Evolutionary conservation across 2,888 invertebrate species (phyloP), one percentile per base, ranked within the genome.

Genomic region (Leistus spinibarbis): DNA sequence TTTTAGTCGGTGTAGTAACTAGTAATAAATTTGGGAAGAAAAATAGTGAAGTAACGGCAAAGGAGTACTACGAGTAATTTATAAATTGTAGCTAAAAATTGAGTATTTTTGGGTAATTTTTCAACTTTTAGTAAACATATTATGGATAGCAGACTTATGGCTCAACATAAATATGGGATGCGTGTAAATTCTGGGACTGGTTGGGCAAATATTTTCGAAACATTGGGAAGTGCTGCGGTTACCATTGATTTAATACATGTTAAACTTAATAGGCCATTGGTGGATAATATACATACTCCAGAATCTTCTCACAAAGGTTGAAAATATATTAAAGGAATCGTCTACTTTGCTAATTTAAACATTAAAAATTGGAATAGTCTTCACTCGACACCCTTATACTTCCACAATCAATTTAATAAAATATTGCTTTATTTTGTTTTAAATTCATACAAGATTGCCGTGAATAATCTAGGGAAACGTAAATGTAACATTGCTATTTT

Each of bases 231-330:
- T 78, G 92, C 92, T 0, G 90, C 91, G 0, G 90, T 89, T 0
- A 88, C 86, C 3, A 90, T 93, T 79, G 93, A 94, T 82, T 83
- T 94, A 76, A 82, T 93, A 7, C 90, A 92, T 80, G 89, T 90
- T 1, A 92, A 91, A 79, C 90, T 91, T 0, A 89, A 88, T 77
- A 88, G 90, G 69, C 85, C 90, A 13, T 87, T 90, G 19, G 88
- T 90, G 79, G 87, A 92, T 16, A 86, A 87, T 78, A 84, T 86
- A 79, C 84, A 86, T 67, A 85, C 86, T 77, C 84, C 84, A 24
- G 81, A 84, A 27, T 81, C 84, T 76, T 87, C 88, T 5, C 88
- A 86, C 7, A 40, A 40, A 40, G 40, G 40, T 40, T 40, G 40
- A 10, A 40, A 40, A 40, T 40, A 1, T 76, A 89, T 87, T 77